These are phyloP conservation scores for Oxyura jamaicensis DNA, from an alignment of 2,113 vertebrate genomes.

Conservation along the genomic window DNA sequence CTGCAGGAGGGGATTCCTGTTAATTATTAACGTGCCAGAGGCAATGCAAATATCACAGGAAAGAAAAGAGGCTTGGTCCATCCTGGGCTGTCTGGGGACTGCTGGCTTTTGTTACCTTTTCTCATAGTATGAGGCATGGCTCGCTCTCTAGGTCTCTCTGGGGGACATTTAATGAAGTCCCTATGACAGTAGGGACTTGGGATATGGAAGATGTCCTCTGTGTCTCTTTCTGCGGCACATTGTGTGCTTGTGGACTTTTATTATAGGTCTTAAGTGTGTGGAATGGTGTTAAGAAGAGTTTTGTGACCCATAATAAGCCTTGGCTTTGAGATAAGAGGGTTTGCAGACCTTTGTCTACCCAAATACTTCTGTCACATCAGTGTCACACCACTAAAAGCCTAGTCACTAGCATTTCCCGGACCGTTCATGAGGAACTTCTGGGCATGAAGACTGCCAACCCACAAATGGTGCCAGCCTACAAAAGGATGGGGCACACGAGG, in stretches of 20 bases:
- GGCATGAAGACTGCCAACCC: fast-evolving
- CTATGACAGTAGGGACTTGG: background rate
- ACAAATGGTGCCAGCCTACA: background rate
- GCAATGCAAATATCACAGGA: background rate
- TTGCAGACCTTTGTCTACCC: background rate
- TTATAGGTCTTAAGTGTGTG: background rate
- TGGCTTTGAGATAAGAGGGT: background rate
- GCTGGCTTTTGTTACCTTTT: background rate
- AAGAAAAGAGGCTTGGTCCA: background rate
- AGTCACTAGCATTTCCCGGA: background rate
- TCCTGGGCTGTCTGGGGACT: background rate
- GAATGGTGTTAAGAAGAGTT: background rate
- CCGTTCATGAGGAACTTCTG: background rate
- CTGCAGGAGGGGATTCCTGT: background rate
- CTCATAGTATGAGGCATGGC: background rate
- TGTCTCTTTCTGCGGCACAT: background rate
- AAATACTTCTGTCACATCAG: background rate
- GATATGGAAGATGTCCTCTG: background rate
- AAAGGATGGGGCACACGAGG: background rate
- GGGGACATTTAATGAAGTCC: background rate
- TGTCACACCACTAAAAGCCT: background rate
- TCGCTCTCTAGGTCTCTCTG: background rate
- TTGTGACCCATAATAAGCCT: background rate
- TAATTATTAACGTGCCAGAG: conserved; percentile 5
- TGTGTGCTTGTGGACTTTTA: background rate